phyloP scores from a whole-genome alignment of 1,140 invertebrate species.

The Elymnias hypermnestra region DNA sequence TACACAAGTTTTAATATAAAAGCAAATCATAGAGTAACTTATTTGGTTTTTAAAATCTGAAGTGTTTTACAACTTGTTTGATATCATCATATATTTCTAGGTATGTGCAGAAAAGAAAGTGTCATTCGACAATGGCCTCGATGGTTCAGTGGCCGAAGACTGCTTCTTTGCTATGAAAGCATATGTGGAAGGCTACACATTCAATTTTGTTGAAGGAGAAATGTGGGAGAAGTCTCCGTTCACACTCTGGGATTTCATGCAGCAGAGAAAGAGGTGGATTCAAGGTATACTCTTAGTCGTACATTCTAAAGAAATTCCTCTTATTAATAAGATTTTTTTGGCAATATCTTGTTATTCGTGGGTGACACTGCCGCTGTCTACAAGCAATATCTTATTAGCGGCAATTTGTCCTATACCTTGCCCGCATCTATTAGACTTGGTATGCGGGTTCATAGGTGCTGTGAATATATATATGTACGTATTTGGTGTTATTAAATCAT shows the following conservation, averaged over 20 bases:
- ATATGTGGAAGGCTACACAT: conserved; percentile 88
- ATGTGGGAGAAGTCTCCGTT: conserved; percentile 99
- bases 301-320: conserved; percentile 90
- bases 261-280: conserved; percentile 97
- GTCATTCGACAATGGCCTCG: conserved; percentile 95
- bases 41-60: too few relatives aligned
- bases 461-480: conserved; percentile 98
- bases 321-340: conserved; percentile 89
- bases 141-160: conserved; percentile 98
- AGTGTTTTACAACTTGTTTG: conserved; percentile 7
- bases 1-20: too few relatives aligned
- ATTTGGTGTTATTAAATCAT: conserved; percentile 96
- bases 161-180: conserved; percentile 98
- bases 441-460: conserved; percentile 92
- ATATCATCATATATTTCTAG: conserved; percentile 74
- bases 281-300: conserved; percentile 97
- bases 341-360: conserved; percentile 95
- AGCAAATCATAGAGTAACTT: too few relatives aligned
- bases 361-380: conserved; percentile 94
- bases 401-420: conserved; percentile 92
- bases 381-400: conserved; percentile 91
- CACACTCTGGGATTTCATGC: conserved; percentile 94
- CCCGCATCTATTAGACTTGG: conserved; percentile 87
- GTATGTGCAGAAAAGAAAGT: conserved; percentile 91
- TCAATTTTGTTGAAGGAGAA: conserved; percentile 96